These are phyloP conservation scores for Apogon talboti DNA, from an alignment of 2,797 vertebrate species.

Conservation along the genomic window DNA sequence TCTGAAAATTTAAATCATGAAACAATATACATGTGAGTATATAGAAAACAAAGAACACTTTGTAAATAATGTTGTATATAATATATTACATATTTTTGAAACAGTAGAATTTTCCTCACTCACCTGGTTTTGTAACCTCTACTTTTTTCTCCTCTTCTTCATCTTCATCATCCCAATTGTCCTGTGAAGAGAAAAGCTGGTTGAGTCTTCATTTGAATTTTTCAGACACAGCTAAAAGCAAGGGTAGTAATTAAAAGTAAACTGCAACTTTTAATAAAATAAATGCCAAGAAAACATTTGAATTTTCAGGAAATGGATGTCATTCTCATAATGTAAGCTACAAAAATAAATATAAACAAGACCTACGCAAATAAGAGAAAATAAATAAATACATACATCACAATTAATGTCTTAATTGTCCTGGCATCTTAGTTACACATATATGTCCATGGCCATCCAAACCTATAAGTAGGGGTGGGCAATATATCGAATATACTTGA, in stretches of 20 bases:
- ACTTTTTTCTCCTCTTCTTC: constrained; percentile 86
- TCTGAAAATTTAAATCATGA: constrained; percentile 77
- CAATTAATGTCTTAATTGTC: not conserved
- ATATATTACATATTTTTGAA: not conserved
- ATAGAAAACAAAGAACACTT: not conserved
- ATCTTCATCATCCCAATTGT: constrained; percentile 99
- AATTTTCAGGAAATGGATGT: no score
- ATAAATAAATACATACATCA: not conserved
- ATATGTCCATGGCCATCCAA: not conserved
- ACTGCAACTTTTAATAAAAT: not conserved
- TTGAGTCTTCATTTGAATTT: not conserved
- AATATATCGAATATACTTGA: no score
- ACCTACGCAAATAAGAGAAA: no score
- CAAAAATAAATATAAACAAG: no score
- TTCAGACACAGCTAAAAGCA: not conserved
- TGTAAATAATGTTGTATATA: not conserved
- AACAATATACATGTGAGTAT: not conserved
- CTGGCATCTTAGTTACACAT: not conserved
- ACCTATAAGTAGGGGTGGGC: not conserved
- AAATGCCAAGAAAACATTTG: not conserved
- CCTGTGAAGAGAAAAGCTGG: constrained; percentile 77
- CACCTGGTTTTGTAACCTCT: constrained; percentile 86
- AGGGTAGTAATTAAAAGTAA: not conserved
- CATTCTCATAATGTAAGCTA: no score
- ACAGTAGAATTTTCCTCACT: not conserved